phyloP scores from a whole-genome alignment of 2,797 vertebrate species.

The Phyllotis vaccarum region DNA sequence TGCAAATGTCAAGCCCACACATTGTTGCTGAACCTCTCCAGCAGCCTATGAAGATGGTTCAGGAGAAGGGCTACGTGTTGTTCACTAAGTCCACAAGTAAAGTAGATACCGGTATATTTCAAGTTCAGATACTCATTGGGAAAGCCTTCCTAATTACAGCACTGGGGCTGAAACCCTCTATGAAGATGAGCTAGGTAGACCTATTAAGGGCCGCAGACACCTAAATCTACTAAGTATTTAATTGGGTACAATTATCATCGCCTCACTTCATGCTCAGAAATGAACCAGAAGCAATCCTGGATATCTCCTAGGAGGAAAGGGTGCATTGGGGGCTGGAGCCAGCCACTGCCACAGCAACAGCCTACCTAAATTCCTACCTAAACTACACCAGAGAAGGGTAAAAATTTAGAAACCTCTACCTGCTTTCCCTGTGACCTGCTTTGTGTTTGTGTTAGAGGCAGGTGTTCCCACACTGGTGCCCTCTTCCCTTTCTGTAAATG shows the following conservation, averaged over 20 bases:
- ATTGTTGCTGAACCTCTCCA: not conserved
- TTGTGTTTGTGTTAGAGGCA: not conserved
- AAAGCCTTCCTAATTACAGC: not conserved
- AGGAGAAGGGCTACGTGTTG: not conserved
- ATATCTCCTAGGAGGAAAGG: not conserved
- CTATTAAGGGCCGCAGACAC: not conserved
- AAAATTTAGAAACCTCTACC: not conserved
- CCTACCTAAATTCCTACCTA: not conserved
- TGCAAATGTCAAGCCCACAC: not conserved
- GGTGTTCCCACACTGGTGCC: not conserved
- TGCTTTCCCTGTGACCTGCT: not conserved
- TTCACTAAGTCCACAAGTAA: not conserved
- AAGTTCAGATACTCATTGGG: not conserved
- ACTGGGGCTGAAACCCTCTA: not conserved
- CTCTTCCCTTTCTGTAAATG: not conserved
- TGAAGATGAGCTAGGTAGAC: not conserved
- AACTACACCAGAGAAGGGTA: not conserved
- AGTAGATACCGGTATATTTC: too few relatives aligned
- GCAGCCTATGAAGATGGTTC: not conserved
- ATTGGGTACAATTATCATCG: not conserved
- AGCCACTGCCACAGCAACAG: not conserved
- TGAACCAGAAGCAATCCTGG: not conserved
- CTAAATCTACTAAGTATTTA: slow-evolving; percentile 23
- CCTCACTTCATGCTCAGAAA: not conserved
- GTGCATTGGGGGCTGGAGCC: not conserved